These are phyloP conservation scores for Tokudaia tokunoshimensis DNA, from an alignment of 2,797 vertebrate genomes.

Conservation along the genomic window DNA sequence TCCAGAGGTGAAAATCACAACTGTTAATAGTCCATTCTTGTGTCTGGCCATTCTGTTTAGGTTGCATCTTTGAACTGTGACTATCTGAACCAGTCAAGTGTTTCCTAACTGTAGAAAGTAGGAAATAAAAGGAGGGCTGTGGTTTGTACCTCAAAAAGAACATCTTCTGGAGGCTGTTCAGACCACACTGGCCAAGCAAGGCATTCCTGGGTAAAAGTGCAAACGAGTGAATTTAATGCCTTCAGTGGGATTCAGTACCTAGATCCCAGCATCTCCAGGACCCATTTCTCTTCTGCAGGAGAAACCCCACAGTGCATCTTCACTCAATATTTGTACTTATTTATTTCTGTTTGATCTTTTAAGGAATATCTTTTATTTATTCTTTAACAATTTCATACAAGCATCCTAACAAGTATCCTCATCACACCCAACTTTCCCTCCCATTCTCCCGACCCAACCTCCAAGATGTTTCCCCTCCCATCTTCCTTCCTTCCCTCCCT, in stretches of 20 bases:
- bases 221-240: background rate
- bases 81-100: conserved; percentile 4
- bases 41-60: background rate
- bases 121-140: conserved; percentile 1
- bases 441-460: background rate
- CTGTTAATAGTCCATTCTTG: background rate
- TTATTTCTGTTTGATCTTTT: background rate
- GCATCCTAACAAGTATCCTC: background rate
- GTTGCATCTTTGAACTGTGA: background rate
- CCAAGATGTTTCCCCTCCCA: background rate
- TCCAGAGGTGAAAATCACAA: background rate
- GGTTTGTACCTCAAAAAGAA: background rate
- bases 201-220: background rate
- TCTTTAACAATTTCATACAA: background rate
- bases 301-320: background rate
- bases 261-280: background rate
- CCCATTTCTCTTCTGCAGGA: background rate
- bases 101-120: conserved; percentile 28
- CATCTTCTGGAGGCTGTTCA: background rate
- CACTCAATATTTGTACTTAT: background rate
- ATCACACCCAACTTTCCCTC: background rate
- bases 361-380: background rate
- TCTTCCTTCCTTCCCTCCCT: background rate
- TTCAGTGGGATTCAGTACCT: background rate
- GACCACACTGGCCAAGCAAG: background rate